phyloP scores from a whole-genome alignment of 2,797 vertebrate genomes.

The Phrynocephalus forsythii region DNA sequence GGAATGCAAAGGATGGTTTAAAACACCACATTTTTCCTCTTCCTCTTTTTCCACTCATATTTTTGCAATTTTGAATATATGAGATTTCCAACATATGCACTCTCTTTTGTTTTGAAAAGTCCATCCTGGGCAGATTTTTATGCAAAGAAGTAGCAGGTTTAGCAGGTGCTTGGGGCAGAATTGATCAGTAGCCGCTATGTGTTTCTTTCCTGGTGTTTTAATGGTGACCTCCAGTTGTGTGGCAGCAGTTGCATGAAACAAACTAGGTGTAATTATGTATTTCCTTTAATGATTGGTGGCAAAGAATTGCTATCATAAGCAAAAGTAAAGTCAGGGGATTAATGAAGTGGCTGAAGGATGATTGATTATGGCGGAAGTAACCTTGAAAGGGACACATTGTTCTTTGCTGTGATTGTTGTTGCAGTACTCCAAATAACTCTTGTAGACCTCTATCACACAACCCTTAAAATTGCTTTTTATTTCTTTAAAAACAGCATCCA shows the following conservation, averaged over 20 bases:
- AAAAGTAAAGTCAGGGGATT: neutral
- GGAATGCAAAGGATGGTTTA: no score
- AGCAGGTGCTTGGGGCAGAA: slow-evolving; percentile 50
- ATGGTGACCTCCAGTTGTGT: slow-evolving; percentile 50
- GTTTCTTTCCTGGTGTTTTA: neutral
- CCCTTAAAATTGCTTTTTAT: no score
- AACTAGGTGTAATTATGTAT: slow-evolving; percentile 53
- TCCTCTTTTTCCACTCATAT: neutral
- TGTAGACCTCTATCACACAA: no score
- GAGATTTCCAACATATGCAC: neutral
- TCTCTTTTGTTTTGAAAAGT: neutral
- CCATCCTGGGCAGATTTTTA: neutral
- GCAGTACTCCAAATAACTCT: neutral
- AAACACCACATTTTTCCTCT: no score
- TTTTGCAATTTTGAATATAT: neutral
- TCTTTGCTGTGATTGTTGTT: neutral
- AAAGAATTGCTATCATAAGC: slow-evolving; percentile 39
- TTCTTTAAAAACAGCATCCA: no score
- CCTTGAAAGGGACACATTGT: neutral
- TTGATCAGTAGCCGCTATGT: slow-evolving; percentile 21
- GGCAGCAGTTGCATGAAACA: slow-evolving; percentile 31
- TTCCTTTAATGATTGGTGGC: slow-evolving; percentile 60
- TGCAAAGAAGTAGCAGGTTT: neutral
- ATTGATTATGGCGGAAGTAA: slow-evolving; percentile 13
- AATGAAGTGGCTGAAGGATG: neutral